Evolutionary conservation across 2,113 vertebrate species (phyloP), one percentile per base, ranked within the genome.

Genomic region (Narcine bancroftii): DNA sequence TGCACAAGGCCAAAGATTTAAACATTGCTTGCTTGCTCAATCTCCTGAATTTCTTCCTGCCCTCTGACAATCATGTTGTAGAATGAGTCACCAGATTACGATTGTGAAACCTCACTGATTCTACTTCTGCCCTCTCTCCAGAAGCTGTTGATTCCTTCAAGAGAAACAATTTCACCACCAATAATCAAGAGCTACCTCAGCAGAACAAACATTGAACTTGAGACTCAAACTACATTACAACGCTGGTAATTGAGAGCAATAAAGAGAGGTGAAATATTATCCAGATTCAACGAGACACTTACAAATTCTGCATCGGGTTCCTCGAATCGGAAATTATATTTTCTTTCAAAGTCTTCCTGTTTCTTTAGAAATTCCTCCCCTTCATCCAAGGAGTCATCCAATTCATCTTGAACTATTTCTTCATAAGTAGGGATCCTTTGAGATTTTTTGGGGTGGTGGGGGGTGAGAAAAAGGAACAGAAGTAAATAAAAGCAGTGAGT

Each of bases 251-350:
- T 13, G 33, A 42, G 53, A 60, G 53, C n/a, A n/a, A 36, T 21
- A 36, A 87, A 60, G 53, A 36, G 53, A 60, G 2, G 6, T 60
- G n/a, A n/a, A 60, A 36, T 39, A 19, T 17, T 9, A 60, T 21
- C 81, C 3, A 29, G 21, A 42, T 39, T 6, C 6, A 66, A 36
- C 5, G 26, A 17, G 24, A 13, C 2, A 15, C 95, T 45, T 76
- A 96, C 97, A 93, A 92, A 89, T 45, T 95, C 92, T 0, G 96
- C 94, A 15, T 96, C 97, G 0, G 98, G 97, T 93, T 99, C 98
- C 93, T 98, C 98, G 4, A 97, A 99, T 92, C 98, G 97, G 94
- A 98, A 99, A 94, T 99, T 99, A 95, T 98, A 98, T 85, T 95
- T 95, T 66, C 97, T 96, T 94, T 99, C 98, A 92, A 98, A 99